phyloP scores from a whole-genome alignment of 2,797 vertebrate species.

The Lutjanus argentimaculatus region DNA sequence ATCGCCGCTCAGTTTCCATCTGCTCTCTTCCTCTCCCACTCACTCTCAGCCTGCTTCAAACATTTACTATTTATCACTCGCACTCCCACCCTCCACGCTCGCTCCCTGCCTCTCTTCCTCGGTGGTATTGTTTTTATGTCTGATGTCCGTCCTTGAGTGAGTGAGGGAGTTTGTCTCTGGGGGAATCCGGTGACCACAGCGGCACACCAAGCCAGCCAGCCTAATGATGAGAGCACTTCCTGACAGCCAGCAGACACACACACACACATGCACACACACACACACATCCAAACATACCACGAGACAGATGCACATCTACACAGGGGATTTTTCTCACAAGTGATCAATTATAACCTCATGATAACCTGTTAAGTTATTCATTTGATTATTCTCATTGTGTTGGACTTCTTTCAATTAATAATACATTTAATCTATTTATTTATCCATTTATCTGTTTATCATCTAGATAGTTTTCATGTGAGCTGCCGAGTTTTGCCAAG shows the following conservation, averaged over 20 bases:
- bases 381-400: neutral
- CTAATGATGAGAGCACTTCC: constrained; percentile 74
- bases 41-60: constrained; percentile 63
- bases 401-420: neutral
- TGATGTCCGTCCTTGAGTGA: constrained; percentile 85
- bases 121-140: constrained; percentile 83
- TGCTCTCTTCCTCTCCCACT: constrained; percentile 75
- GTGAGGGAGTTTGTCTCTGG: constrained; percentile 71
- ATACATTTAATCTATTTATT: too few relatives aligned
- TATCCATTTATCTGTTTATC: too few relatives aligned
- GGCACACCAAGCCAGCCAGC: constrained; percentile 39
- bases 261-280: constrained; percentile 34
- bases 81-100: constrained; percentile 42
- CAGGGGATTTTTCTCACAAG: neutral
- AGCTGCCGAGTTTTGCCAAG: too few relatives aligned
- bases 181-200: constrained; percentile 58
- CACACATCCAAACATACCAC: constrained; percentile 19
- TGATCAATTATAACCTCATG: neutral
- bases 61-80: constrained; percentile 60
- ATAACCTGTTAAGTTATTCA: neutral
- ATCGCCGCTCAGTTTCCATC: constrained; percentile 71
- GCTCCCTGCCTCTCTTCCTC: constrained; percentile 14
- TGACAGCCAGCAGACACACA: constrained; percentile 48
- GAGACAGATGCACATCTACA: neutral
- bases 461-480: too few relatives aligned